Conservation (phyloP, 1,140 invertebrate genomes). For the Vanessa tameamea region DNA sequence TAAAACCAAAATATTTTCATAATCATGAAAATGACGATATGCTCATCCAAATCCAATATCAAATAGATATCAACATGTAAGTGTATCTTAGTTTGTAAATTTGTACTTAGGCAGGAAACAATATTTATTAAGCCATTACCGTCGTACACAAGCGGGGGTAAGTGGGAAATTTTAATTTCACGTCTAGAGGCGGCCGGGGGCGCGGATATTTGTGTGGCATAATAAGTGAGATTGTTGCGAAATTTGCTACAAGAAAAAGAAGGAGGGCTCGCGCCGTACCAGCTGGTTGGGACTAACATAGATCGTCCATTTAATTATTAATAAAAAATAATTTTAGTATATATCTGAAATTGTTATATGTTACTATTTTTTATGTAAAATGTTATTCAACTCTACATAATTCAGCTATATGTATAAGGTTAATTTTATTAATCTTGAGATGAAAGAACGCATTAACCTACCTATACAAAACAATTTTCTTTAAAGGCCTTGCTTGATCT, state of each 20-base stretch:
- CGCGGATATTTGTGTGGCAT: slow-evolving; percentile 79
- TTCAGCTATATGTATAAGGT: too few species aligned
- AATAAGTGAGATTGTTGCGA: slow-evolving; percentile 81
- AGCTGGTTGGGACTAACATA: slow-evolving; percentile 41
- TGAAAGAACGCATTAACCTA: too few species aligned
- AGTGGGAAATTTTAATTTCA: slow-evolving; percentile 80
- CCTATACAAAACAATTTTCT: too few species aligned
- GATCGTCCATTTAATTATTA: slow-evolving; percentile 28
- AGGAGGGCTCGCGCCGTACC: slow-evolving; percentile 66
- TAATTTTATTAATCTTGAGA: too few species aligned
- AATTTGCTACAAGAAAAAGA: slow-evolving; percentile 81
- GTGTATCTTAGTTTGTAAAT: slow-evolving; percentile 25
- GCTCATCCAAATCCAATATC: too few species aligned
- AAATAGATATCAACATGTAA: background rate
- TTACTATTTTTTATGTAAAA: too few species aligned
- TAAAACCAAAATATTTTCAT: too few species aligned
- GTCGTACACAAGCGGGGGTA: slow-evolving; percentile 64
- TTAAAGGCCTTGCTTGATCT: too few species aligned
- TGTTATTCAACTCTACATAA: too few species aligned
- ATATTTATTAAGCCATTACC: slow-evolving; percentile 77
- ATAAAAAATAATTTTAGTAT: too few species aligned
- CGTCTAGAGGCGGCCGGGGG: slow-evolving; percentile 68
- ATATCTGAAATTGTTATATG: too few species aligned
- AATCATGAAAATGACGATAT: too few species aligned
- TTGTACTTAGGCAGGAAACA: slow-evolving; percentile 54